Conservation (phyloP, 2,888 invertebrate species). For the Synanthedon tipuliformis region DNA sequence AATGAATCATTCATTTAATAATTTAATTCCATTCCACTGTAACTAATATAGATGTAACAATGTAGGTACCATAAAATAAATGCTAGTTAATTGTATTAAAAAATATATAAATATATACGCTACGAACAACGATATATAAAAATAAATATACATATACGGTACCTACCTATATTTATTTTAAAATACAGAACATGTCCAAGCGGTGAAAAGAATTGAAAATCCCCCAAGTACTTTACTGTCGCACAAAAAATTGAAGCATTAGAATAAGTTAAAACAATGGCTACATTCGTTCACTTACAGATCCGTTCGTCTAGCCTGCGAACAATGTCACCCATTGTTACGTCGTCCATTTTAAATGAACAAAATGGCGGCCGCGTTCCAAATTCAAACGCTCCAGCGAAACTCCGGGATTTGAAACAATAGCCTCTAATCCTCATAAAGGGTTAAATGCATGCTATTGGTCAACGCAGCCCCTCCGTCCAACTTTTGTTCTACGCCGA, state of each 20-base stretch:
- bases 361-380: conserved; percentile 59
- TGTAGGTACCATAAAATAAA: no score
- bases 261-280: conserved; percentile 58
- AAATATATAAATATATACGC: no score
- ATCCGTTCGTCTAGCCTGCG: conserved; percentile 35
- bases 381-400: conserved; percentile 41
- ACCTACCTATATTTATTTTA: no score
- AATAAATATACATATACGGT: no score
- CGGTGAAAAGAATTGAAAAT: background rate
- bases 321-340: conserved; percentile 62
- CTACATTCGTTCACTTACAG: conserved; percentile 42
- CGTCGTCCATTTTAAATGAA: conserved; percentile 67
- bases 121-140: no score
- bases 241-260: conserved; percentile 34
- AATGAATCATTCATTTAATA: no score
- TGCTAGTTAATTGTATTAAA: no score
- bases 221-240: background rate
- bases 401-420: conserved; percentile 60
- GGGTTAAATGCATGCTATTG: conserved; percentile 67
- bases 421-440: conserved; percentile 54
- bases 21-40: no score
- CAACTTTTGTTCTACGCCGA: conserved; percentile 21
- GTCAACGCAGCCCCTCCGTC: conserved; percentile 49
- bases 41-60: no score
- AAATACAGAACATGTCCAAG: no score